phyloP scores from a whole-genome alignment of 2,113 vertebrate genomes.

The Sula dactylatra region DNA sequence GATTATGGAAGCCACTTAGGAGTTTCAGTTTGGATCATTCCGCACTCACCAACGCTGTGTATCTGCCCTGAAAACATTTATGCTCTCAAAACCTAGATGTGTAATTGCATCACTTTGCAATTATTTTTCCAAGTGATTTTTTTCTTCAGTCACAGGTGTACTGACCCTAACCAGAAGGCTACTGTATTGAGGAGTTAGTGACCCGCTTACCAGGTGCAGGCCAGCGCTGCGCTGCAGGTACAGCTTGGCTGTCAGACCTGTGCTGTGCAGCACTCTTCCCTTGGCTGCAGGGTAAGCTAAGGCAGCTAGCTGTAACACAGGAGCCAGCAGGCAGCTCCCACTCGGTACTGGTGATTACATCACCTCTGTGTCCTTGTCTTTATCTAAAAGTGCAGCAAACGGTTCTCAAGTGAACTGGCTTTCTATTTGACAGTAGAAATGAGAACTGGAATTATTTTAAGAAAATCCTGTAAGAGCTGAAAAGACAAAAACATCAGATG shows the following conservation, averaged over 20 bases:
- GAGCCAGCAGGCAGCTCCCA: neutral
- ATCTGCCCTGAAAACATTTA: neutral
- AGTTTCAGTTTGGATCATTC: neutral
- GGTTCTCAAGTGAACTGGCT: neutral
- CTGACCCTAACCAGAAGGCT: neutral
- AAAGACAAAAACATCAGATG: neutral
- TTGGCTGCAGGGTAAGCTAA: neutral
- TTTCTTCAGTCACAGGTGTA: neutral
- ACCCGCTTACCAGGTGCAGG: rapidly evolving
- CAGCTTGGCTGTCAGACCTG: neutral
- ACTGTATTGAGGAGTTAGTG: rapidly evolving
- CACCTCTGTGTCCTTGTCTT: neutral
- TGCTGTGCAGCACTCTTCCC: neutral
- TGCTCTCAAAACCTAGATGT: neutral
- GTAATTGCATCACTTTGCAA: neutral
- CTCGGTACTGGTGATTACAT: rapidly evolving
- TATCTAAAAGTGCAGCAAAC: neutral
- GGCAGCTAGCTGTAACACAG: neutral
- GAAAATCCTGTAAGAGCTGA: neutral
- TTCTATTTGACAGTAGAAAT: neutral
- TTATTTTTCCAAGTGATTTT: neutral
- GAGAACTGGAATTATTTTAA: neutral
- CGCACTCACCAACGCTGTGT: neutral
- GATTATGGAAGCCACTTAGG: neutral
- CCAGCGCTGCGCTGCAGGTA: rapidly evolving